A percentile compares a stretch with the other conserved stretches of the same genome.
These are phyloP conservation scores for Caenorhabditis zanzibari DNA, from an alignment of 2,888 invertebrate species.

Conservation along the genomic window DNA sequence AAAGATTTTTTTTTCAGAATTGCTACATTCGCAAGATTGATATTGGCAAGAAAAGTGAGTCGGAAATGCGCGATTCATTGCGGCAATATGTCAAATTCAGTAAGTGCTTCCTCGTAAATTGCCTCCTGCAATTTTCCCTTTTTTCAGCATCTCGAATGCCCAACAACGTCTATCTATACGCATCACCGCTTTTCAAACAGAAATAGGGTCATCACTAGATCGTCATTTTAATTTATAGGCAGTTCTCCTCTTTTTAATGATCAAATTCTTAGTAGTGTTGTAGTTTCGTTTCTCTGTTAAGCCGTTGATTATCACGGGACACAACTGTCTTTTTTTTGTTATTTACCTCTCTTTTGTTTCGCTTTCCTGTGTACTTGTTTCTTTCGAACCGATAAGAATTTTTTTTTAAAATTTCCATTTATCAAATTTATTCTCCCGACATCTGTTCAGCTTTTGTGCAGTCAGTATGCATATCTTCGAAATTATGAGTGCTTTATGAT, in stretches of 20 bases:
- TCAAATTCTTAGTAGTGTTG: conserved; percentile 21
- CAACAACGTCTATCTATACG: conserved; percentile 62
- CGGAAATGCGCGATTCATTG: conserved; percentile 70
- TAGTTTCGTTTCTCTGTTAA: conserved; percentile 1
- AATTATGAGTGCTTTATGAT: too few relatives aligned
- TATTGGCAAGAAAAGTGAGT: conserved; percentile 66
- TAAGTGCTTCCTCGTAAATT: conserved; percentile 47
- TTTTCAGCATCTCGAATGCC: conserved; percentile 65
- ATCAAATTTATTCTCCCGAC: background rate
- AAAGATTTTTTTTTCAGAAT: conserved; percentile 56
- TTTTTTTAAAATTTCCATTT: conserved; percentile 3
- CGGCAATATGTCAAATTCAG: conserved; percentile 69
- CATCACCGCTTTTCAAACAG: conserved; percentile 60
- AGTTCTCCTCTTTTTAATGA: conserved; percentile 1
- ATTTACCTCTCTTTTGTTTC: conserved; percentile 11
- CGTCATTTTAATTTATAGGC: conserved; percentile 46
- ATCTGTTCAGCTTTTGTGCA: conserved; percentile 59
- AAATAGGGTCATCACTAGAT: conserved; percentile 11
- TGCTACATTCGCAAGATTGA: conserved; percentile 75
- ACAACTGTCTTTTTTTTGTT: conserved; percentile 12
- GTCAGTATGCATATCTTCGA: conserved; percentile 26
- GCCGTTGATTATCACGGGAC: conserved; percentile 34
- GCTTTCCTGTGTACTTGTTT: conserved; percentile 24
- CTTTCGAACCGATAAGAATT: conserved; percentile 28
- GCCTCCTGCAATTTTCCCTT: conserved; percentile 23